Evolutionary conservation across 2,888 invertebrate species (phyloP).

Genomic region (Chouioia cunea): DNA sequence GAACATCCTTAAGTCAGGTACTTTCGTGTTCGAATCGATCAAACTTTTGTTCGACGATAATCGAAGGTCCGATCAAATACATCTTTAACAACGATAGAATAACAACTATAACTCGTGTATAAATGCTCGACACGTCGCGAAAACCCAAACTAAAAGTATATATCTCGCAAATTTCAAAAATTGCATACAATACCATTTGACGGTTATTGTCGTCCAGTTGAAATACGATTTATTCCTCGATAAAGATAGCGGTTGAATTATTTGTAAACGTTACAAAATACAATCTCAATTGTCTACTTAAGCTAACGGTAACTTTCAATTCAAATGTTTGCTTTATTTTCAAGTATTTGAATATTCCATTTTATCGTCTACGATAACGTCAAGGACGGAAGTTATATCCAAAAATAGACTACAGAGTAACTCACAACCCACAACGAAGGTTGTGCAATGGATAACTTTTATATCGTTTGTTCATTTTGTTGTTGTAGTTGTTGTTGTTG

Average conservation of each 20-base stretch:
- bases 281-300: too few species aligned
- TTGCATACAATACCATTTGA: too few species aligned
- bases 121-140: conserved; percentile 45
- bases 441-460: background rate
- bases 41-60: background rate
- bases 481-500: background rate
- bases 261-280: too few species aligned
- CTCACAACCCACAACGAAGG: conserved; percentile 8
- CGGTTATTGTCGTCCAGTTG: too few species aligned
- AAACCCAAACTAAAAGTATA: too few species aligned
- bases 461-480: background rate
- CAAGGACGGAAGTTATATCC: conserved; percentile 63
- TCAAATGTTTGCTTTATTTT: too few species aligned
- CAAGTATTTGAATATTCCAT: conserved; percentile 56
- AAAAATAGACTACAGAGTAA: conserved; percentile 52
- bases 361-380: conserved; percentile 63
- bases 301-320: too few species aligned
- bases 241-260: too few species aligned
- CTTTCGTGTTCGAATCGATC: conserved; percentile 7
- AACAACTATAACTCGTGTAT: conserved; percentile 42
- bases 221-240: too few species aligned
- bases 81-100: conserved; percentile 11
- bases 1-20: conserved; percentile 11
- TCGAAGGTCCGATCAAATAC: conserved; percentile 23
- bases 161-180: too few species aligned